Base-by-base conservation (phyloP, 2,888 invertebrate species). In the Drosophila lacicola region DNA sequence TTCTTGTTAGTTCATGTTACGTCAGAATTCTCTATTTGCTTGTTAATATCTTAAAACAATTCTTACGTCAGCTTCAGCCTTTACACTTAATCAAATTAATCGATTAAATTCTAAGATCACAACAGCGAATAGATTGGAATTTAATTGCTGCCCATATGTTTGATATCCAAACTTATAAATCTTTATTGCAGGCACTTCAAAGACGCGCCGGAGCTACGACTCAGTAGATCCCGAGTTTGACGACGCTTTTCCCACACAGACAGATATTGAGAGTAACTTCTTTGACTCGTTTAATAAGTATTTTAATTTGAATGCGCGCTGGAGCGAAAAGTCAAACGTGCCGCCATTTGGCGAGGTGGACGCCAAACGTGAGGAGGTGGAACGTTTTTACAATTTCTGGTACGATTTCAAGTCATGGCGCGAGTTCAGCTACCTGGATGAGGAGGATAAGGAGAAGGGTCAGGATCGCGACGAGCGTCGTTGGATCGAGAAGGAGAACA, bases 401-500 rank as follows among this genome's bases (percentile, higher is more conserved):
- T 99, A 97, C 92, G 96, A 98, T 88, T 99, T 99, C 93, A 98
- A 98, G 80, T 99, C 99, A 0, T 99, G 99, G 99, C 94, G 99
- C 71, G 99, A 99, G 92, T 99, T 97, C 93, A 99, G 99, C 2
- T 99, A 99, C 92, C 93, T 98, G 80, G 99, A 99, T 91, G 99
- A 99, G 93, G 99, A 99, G 91, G 99, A 99, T 90, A 99, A 99
- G 91, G 98, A 99, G 90, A 97, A 97, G 89, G 99, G 99, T 1
- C 97, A 98, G 91, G 98, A 97, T 92, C 95, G 99, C 2, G 99
- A 99, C 86, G 99, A 99, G 93, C 94, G 99, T 47, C 95, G 98
- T 72, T 99, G 98, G 97, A 99, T 99, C 90, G 99, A 99, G 91
- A 99, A 98, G 93, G 97, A 98, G 92, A 99, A 99, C 92, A 98